Evolutionary conservation across 2,888 invertebrate species (phyloP).

Genomic region (Lycocerus yunnanus): DNA sequence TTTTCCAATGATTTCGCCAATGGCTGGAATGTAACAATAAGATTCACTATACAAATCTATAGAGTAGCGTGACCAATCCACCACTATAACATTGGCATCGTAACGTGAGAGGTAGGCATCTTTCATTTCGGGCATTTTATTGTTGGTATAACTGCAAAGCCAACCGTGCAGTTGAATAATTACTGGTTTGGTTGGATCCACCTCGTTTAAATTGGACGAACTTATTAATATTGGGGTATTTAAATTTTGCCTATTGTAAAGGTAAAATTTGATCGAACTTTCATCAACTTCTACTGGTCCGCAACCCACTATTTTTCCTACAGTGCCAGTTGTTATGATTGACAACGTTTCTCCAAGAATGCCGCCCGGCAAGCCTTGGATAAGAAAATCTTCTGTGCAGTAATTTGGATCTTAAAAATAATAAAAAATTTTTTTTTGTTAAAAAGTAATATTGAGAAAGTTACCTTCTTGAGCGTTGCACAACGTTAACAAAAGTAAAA

Average conservation of each 20-base stretch:
- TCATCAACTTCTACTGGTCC: neutral
- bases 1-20: neutral
- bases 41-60: neutral
- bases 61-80: constrained; percentile 9
- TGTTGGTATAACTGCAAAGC: neutral
- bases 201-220: neutral
- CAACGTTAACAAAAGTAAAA: neutral
- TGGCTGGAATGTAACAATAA: neutral
- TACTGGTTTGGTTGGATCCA: neutral
- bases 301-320: neutral
- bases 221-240: neutral
- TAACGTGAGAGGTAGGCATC: constrained; percentile 8
- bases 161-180: constrained; percentile 10
- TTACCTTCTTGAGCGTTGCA: neutral
- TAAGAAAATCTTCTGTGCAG: neutral
- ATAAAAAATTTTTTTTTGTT: neutral
- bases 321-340: neutral
- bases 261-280: neutral
- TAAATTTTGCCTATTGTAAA: neutral
- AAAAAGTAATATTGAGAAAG: too few relatives aligned
- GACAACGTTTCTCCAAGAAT: neutral
- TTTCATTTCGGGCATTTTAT: constrained; percentile 2
- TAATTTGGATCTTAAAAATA: neutral
- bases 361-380: neutral
- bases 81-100: constrained; percentile 9